Conservation (phyloP, 2,797 vertebrate genomes). For the Remorina albescens region DNA sequence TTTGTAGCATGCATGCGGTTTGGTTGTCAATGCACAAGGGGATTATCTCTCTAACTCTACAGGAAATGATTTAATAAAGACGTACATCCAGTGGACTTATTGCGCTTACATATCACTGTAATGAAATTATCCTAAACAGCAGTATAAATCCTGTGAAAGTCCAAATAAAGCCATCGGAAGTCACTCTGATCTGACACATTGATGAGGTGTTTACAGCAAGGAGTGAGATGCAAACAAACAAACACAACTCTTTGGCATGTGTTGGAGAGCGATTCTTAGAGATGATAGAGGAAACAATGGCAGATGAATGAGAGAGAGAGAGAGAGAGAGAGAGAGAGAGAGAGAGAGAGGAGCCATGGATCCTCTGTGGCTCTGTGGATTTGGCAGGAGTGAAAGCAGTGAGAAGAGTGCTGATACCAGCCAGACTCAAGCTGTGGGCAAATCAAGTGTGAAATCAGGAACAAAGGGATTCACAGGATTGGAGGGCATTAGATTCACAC, state of each 20-base stretch:
- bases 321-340: constrained; percentile 30
- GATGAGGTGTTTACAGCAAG: constrained; percentile 63
- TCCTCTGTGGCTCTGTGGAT: constrained; percentile 75
- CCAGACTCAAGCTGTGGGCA: constrained; percentile 83
- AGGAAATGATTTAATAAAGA: constrained; percentile 58
- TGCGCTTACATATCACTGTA: constrained; percentile 3
- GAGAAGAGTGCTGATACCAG: constrained; percentile 74
- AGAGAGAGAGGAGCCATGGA: constrained; percentile 54
- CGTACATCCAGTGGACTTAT: constrained; percentile 23
- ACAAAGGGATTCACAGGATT: constrained; percentile 85
- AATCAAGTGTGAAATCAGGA: constrained; percentile 84
- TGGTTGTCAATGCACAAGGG: constrained; percentile 37
- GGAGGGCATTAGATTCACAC: constrained; percentile 83
- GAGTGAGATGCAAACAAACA: constrained; percentile 60
- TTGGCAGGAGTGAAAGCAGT: constrained; percentile 80
- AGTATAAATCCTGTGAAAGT: constrained; percentile 12
- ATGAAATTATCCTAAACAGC: constrained; percentile 11
- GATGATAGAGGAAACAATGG: constrained; percentile 58
- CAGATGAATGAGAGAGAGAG: constrained; percentile 37
- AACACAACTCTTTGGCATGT: constrained; percentile 70
- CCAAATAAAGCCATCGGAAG: constrained; percentile 33
- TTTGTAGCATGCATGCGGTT: constrained; percentile 30
- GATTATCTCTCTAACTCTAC: constrained; percentile 35
- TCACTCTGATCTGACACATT: constrained; percentile 56
- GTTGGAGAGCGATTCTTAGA: constrained; percentile 52